phyloP scores from a whole-genome alignment of 2,888 invertebrate species.

The Drosophila formosana region DNA sequence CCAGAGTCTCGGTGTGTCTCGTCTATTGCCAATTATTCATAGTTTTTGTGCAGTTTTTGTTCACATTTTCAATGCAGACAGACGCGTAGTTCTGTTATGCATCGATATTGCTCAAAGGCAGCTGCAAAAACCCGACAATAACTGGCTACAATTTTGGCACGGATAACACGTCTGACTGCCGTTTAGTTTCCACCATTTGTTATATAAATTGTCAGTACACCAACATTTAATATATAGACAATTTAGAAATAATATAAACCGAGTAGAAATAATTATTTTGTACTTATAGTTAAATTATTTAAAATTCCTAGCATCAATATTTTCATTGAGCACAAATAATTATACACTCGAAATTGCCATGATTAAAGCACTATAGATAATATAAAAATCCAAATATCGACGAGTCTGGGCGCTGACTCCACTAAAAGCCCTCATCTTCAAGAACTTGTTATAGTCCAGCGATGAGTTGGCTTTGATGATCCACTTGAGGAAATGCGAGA shows the following conservation, averaged over 20 bases:
- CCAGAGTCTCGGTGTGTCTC: background rate
- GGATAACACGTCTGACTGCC: background rate
- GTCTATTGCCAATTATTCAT: constrained; percentile 38
- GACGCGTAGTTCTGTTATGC: constrained; percentile 10
- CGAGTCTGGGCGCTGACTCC: background rate
- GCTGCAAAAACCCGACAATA: background rate
- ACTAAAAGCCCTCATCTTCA: background rate
- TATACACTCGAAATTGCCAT: background rate
- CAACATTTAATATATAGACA: no score
- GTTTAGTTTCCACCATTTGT: background rate
- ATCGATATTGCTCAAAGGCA: constrained; percentile 1
- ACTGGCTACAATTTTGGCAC: background rate
- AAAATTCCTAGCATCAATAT: background rate
- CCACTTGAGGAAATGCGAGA: constrained; percentile 35
- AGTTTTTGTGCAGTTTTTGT: constrained; percentile 34
- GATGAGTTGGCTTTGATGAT: constrained; percentile 26
- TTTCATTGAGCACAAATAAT: background rate
- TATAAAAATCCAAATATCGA: background rate
- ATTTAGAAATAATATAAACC: no score
- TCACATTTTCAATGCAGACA: constrained; percentile 9
- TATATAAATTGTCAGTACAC: background rate
- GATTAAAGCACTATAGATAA: background rate
- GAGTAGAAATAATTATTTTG: no score
- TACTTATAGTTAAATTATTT: background rate
- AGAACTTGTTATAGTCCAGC: constrained; percentile 28